A percentile compares a stretch with the other conserved stretches of the same genome.
Evolutionary conservation across 2,113 vertebrate species (phyloP).

Genomic region (Eclectus roratus): DNA sequence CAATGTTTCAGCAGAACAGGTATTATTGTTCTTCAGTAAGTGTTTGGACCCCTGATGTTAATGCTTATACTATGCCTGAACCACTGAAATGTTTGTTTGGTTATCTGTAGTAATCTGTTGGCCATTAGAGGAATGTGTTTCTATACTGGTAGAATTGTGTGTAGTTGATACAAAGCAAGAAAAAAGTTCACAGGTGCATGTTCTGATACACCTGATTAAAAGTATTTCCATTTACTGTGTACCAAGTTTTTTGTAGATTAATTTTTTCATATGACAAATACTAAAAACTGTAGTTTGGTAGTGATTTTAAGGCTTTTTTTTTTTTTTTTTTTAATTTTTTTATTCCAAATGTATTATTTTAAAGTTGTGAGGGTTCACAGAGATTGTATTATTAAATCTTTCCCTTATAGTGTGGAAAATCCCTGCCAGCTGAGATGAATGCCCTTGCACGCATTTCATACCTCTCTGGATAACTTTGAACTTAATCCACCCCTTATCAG

Average conservation of each 20-base stretch:
- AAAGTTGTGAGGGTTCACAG: background rate
- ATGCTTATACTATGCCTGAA: background rate
- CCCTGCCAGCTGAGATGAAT: background rate
- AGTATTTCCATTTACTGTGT: background rate
- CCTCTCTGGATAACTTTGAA: background rate
- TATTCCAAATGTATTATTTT: background rate
- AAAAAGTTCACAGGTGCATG: background rate
- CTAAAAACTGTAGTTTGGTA: background rate
- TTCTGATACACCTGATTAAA: background rate
- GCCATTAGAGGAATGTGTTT: background rate
- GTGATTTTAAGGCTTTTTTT: background rate
- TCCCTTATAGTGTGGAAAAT: background rate
- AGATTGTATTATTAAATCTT: background rate
- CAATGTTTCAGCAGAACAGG: background rate
- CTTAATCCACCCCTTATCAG: background rate
- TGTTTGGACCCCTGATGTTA: background rate
- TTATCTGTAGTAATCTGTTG: background rate
- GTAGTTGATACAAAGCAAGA: background rate
- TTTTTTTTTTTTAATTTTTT: background rate
- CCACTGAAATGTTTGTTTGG: background rate
- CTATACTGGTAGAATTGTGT: background rate
- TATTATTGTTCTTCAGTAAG: background rate
- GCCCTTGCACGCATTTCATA: background rate
- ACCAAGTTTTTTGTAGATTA: background rate
- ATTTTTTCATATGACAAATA: background rate